Evolutionary conservation across 2,888 invertebrate species (phyloP), one percentile per base, ranked within the genome.

Genomic region (Microctonus hyperodae): DNA sequence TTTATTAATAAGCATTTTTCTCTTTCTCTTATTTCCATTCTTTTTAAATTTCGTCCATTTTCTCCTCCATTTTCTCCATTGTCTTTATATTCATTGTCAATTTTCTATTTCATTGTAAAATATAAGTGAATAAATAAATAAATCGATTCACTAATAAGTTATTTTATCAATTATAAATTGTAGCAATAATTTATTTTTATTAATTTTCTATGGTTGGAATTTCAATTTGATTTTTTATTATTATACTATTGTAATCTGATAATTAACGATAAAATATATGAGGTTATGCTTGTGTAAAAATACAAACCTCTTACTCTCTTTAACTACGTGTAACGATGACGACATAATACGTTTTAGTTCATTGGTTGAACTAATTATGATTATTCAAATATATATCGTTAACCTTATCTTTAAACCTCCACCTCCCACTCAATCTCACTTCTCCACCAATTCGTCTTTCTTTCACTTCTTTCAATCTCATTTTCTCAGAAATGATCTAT

Each of bases 341-440:
- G 44, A 67, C 63, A 67, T 69, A 61, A 67, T 65, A 64, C 70
- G 68, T 65, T 69, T 65, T 64, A 69, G 69, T 60, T 60, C 53
- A 59, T 48, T 40, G 13, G 40, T 13, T 59, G 23, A 44, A 44
- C 44, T 44, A 3, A 16, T 16, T 44, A 16, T 44, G 20, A 44
- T 58, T 16, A 16, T 10, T 13, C 11, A 33, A 35, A 23, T n/a
- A 37, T 59, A 13, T 56, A 31, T 31, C 11, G 13, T 4, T n/a
- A 25, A 37, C 10, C 31, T 37, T 59, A 35, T 37, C 16, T 35
- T 13, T 11, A 2, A 10, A 44, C 22, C 20, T 44, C 16, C 23
- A n/a, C n/a, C 16, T n/a, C n/a, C 35, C 20, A 25, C 6, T 13
- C 55, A 35, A 13, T 37, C 40, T 44, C 37, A 20, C 23, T 59